Evolutionary conservation across 2,797 vertebrate genomes (phyloP).

Genomic region (Chelonia mydas): DNA sequence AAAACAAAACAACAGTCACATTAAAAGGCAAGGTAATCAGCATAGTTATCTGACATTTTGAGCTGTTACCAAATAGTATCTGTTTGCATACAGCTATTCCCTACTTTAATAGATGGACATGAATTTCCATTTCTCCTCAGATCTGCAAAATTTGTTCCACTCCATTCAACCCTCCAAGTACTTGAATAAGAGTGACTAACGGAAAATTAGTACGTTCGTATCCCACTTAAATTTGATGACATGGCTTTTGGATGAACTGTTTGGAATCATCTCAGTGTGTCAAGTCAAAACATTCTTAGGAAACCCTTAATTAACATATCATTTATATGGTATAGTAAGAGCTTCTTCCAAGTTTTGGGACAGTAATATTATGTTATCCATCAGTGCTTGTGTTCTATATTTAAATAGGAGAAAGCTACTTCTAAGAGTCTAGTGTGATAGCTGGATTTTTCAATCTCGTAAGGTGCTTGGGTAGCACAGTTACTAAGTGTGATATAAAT

Average conservation of each 20-base stretch:
- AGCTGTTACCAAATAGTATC: background rate
- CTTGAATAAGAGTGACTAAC: background rate
- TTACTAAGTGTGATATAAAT: background rate
- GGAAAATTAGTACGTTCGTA: background rate
- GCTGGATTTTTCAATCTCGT: fast-evolving
- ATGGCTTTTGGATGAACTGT: background rate
- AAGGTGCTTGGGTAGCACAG: background rate
- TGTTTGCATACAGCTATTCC: background rate
- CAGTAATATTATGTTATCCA: background rate
- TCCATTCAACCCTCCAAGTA: background rate
- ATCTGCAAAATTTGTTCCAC: background rate
- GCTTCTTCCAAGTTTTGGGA: background rate
- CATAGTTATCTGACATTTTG: background rate
- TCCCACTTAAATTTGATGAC: background rate
- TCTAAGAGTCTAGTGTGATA: background rate
- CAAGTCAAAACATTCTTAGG: background rate
- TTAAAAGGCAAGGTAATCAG: background rate
- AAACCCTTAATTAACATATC: background rate
- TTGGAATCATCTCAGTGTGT: background rate
- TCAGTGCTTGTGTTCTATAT: background rate
- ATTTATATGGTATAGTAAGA: background rate
- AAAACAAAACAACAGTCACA: background rate
- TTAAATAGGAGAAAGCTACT: background rate
- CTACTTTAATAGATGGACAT: background rate
- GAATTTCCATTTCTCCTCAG: background rate